Base-by-base conservation (phyloP, 2,888 invertebrate species). In the Aporophyla nigra region DNA sequence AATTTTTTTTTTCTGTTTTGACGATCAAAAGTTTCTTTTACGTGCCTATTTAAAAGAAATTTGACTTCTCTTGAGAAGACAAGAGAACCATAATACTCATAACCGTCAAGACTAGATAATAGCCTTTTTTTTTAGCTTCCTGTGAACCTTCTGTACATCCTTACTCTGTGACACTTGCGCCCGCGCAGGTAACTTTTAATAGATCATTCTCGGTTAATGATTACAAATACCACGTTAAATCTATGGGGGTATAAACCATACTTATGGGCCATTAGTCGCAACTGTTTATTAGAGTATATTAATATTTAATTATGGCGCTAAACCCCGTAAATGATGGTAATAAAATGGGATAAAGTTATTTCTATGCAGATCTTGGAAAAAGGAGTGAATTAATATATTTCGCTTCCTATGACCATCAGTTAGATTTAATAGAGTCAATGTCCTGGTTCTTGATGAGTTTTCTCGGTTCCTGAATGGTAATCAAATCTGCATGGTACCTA, bases 281-380 rank as follows among this genome's bases (percentile, higher is more conserved):
- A 74, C 27, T 69, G 61, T 83, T 51, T 71, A 86, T 73, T 86
- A 71, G 68, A 62, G 59, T 46, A 68, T 62, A 86, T 71, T 78
- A 61, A 71, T 43, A 62, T 58, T 74, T 71, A 78, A 74, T 69
- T 65, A 68, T 40, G 24, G 67, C 19, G 46, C n/a, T 71, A 58
- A 68, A 51, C 53, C 24, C 56, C 19, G 10, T 68, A 40, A 59
- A 71, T 49, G 49, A 21, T 27, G 14, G 62, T 51, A 19, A 67
- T 76, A 66, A 67, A 63, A 63, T 61, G 0, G 16, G 14, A 76
- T 82, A 58, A 66, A 71, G 33, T 46, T 19, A 66, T 85, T 66
- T 54, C 21, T 40, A 12, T 2, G 2, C 4, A 53, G 21, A 49
- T 53, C 58, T 46, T 21, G 43, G 56, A 80, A 71, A 67, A 62